Evolutionary conservation across 2,113 vertebrate genomes (phyloP).

Genomic region (rabbit (Oryctolagus cuniculus)): mOryCun1.1 NC_091444.1:13285001-13285500

Average conservation of each 20-base stretch:
- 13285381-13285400: rapidly evolving
- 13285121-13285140: neutral
- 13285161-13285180: neutral
- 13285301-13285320: neutral
- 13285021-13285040: no score
- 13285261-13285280: neutral
- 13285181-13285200: neutral
- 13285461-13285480: neutral
- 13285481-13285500: constrained; percentile 81
- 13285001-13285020: no score
- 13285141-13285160: neutral
- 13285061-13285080: neutral
- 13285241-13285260: neutral
- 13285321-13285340: neutral
- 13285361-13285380: neutral
- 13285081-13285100: neutral
- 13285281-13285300: neutral
- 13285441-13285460: neutral
- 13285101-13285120: neutral
- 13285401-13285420: rapidly evolving
- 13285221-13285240: neutral
- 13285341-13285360: constrained; percentile 62
- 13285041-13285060: no score
- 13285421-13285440: rapidly evolving
- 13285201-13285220: neutral